phyloP scores from a whole-genome alignment of 2,113 vertebrate genomes.

The Psephotus haematonotus region DNA sequence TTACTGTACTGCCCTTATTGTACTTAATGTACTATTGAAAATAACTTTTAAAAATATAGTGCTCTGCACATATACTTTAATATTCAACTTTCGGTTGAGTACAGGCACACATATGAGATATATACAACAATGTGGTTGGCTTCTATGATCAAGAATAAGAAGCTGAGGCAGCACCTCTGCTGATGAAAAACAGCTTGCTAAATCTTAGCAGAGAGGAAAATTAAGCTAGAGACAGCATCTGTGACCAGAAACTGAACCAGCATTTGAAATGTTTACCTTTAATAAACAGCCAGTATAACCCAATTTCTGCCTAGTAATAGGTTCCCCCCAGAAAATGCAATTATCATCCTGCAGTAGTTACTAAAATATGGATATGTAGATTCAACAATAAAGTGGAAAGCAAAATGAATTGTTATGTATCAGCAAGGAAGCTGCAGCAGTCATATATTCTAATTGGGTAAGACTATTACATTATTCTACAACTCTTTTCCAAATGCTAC shows the following conservation, averaged over 20 bases:
- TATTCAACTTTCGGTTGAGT: not conserved
- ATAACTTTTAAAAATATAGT: not conserved
- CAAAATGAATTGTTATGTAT: not conserved
- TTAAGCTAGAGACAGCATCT: not conserved
- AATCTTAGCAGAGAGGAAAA: not conserved
- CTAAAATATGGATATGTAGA: not conserved
- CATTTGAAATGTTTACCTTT: not conserved
- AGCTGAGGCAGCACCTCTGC: not conserved
- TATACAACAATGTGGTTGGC: not conserved
- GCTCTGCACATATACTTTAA: not conserved
- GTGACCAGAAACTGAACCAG: not conserved
- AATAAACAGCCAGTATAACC: not conserved
- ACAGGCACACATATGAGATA: not conserved
- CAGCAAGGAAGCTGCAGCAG: not conserved
- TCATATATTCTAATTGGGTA: not conserved
- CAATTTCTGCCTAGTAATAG: not conserved
- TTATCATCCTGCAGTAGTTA: not conserved
- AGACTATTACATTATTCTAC: not conserved
- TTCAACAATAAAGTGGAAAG: not conserved
- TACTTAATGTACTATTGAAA: not conserved
- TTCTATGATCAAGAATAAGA: not conserved
- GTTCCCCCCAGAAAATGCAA: not conserved
- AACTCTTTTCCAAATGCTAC: not conserved
- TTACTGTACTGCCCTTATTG: not conserved
- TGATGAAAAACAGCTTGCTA: not conserved